A percentile compares a stretch with the other conserved stretches of the same genome.
Evolutionary conservation across 2,113 vertebrate genomes (phyloP).

Genomic region (Brachypodius melanocephalos): DNA sequence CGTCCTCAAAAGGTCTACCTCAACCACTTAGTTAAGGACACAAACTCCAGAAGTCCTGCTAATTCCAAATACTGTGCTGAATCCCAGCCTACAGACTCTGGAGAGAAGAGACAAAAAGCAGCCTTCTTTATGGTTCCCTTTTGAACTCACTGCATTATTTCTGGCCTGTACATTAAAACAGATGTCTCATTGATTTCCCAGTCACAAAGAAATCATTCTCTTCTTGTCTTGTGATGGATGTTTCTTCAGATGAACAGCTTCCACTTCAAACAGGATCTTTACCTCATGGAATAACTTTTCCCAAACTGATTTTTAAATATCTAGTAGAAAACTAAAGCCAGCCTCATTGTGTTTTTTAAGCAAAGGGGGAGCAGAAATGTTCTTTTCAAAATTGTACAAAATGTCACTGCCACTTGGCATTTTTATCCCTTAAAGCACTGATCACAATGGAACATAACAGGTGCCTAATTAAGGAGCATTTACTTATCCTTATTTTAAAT

Average conservation of each 20-base stretch:
- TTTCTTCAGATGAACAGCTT: conserved; percentile 45
- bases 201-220: conserved; percentile 65
- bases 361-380: neutral
- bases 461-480: conserved; percentile 11
- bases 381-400: neutral
- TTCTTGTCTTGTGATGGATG: conserved; percentile 37
- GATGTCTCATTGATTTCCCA: conserved; percentile 58
- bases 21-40: neutral
- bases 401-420: neutral
- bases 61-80: neutral
- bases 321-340: conserved; percentile 10
- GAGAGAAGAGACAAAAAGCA: conserved; percentile 18
- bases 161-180: conserved; percentile 54
- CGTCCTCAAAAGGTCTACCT: neutral
- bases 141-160: conserved; percentile 45
- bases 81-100: neutral
- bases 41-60: neutral
- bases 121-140: conserved; percentile 8
- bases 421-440: neutral
- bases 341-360: neutral
- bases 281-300: conserved; percentile 43
- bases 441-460: neutral
- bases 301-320: conserved; percentile 20
- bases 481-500: neutral
- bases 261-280: conserved; percentile 19